Base-by-base conservation (phyloP, 2,888 invertebrate genomes). In the Ptilodon capucinus region DNA sequence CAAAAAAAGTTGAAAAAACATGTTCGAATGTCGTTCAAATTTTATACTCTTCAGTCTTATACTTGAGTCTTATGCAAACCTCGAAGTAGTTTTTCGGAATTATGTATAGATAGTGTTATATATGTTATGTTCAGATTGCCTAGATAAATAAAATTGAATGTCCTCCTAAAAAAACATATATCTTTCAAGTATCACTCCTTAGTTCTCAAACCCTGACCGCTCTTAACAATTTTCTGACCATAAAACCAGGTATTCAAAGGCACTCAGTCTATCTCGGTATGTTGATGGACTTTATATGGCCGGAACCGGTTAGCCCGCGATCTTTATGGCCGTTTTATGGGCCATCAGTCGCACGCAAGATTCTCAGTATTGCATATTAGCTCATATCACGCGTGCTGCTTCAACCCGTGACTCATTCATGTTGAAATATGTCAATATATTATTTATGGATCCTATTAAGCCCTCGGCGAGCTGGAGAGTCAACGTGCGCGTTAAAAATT, bases 281-380 rank as follows among this genome's bases (percentile, higher is more conserved):
- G 65, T 54, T 50, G 57, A 49, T 50, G n/a, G 35, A 21, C 18
- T 19, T 38, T 65, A 62, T 66, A 66, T 53, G 21, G 51, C 57
- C 25, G 40, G 14, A 48, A 34, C 46, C 44, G 42, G 55, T 63
- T 54, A 46, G 51, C 40, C 43, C 46, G 41, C 46, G 47, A 54
- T 57, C 55, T 66, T 66, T 66, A 66, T 53, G 14, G 50, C 54
- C 17, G 2, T 59, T 66, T 67, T 64, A 66, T 64, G 13, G 67
- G 18, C 59, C 51, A 59, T 67, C 49, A 46, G 42, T 54, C 49
- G 45, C 67, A 67, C 67, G 55, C 67, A 52, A 47, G 48, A 49
- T 35, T 38, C 52, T 40, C 17, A 17, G 48, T 52, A 58, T 49
- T 41, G 48, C 54, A 44, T 60, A 60, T 51, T 57, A 60, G 57